Base-by-base conservation (phyloP, 2,888 invertebrate species). In the Cinara cedri region DNA sequence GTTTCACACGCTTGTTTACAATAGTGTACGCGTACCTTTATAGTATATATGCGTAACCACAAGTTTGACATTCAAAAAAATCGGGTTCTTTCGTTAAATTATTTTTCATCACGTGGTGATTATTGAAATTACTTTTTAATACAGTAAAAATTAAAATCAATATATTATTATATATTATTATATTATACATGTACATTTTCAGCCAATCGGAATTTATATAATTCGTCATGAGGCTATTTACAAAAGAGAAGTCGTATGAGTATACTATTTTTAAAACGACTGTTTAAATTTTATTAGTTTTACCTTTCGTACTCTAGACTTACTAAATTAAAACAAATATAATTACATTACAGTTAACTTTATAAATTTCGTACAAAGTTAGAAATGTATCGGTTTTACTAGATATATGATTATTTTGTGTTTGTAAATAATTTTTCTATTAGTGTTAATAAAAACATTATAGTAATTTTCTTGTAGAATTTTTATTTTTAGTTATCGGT, bases 271-370 rank as follows among this genome's bases (percentile, higher is more conserved):
- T 42, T 54, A 10, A 54, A 54, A 34, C 54, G 55, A 21, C n/a
- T n/a, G 55, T 71, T 71, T 71, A 4, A n/a, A 68, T 34, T 51
- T n/a, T n/a, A n/a, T 51, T 44, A 19, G 51, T 26, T 68, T 68
- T 54, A 21, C 34, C 68, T 51, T 34, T 51, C n/a, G 8, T 3
- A 1, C n/a, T 2, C 49, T 54, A 34, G 6, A 44, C 10, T 8
- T 44, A 8, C 4, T 44, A 44, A 44, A 10, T 10, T 4, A 8
- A 44, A 44, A 44, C 10, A 44, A 10, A 44, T 44, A 44, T 44
- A 10, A 44, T 44, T 44, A n/a, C n/a, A n/a, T n/a, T n/a, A n/a
- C n/a, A n/a, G n/a, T n/a, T n/a, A n/a, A n/a, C n/a, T n/a, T n/a
- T n/a, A n/a, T n/a, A n/a, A n/a, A n/a, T n/a, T n/a, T n/a, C n/a